Evolutionary conservation across 2,113 vertebrate genomes (phyloP).

Genomic region (Arenaria interpres): DNA sequence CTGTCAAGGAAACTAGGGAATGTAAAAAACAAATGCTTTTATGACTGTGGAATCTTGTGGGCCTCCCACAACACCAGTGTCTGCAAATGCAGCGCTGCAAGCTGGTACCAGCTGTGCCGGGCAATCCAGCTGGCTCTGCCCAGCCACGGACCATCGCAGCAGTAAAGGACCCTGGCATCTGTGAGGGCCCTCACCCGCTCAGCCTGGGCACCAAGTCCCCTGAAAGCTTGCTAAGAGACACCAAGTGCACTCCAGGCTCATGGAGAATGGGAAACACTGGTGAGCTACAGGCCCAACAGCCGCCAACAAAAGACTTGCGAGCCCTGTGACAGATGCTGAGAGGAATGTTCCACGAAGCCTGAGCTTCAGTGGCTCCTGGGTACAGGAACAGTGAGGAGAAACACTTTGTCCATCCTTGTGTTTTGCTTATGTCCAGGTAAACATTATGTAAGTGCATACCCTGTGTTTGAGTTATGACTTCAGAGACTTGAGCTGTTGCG

Average conservation of each 20-base stretch:
- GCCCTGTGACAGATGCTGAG: not conserved
- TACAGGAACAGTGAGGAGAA: not conserved
- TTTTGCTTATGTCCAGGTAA: conserved; percentile 12
- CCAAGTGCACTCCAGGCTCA: not conserved
- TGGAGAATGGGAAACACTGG: not conserved
- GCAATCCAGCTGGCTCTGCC: not conserved
- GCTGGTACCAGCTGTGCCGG: not conserved
- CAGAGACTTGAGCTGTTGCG: not conserved
- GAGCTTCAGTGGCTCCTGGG: not conserved
- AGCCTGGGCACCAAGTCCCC: not conserved
- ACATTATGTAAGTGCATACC: not conserved
- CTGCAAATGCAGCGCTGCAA: not conserved
- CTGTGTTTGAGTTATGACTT: conserved; percentile 21
- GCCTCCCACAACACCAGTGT: not conserved
- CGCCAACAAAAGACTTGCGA: not conserved
- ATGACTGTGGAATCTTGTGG: no score
- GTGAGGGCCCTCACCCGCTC: not conserved
- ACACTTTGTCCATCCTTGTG: not conserved
- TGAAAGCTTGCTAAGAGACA: not conserved
- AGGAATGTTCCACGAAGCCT: not conserved
- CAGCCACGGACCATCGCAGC: not conserved
- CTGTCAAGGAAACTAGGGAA: not conserved
- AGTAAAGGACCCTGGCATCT: not conserved
- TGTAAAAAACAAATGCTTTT: not conserved
- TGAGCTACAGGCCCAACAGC: not conserved